A percentile compares a stretch with the other conserved stretches of the same genome.
These are phyloP conservation scores for Zelleria hepariella DNA, from an alignment of 2,888 invertebrate genomes.

Conservation along the genomic window DNA sequence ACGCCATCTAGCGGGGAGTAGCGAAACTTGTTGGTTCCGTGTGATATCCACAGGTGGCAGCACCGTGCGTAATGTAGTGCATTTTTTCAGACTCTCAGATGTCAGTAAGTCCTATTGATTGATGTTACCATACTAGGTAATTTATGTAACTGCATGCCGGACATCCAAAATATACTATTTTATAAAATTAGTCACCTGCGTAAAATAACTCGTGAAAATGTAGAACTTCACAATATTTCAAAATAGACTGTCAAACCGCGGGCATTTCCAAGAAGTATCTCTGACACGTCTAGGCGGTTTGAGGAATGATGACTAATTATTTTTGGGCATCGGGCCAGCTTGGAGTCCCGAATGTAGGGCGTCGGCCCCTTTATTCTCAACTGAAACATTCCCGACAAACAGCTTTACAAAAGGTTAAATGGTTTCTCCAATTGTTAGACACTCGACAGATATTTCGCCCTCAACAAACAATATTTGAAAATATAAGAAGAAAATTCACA, in stretches of 20 bases:
- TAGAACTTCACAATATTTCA: neutral
- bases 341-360: constrained; percentile 21
- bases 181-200: no score
- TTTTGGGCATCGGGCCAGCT: constrained; percentile 54
- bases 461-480: neutral
- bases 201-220: neutral
- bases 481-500: no score
- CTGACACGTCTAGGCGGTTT: constrained; percentile 37
- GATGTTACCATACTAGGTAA: no score
- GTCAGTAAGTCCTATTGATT: no score
- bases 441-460: no score
- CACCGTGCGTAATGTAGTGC: constrained; percentile 3
- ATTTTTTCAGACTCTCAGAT: no score
- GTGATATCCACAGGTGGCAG: constrained; percentile 37
- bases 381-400: constrained; percentile 12
- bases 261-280: constrained; percentile 35
- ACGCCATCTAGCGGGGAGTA: constrained; percentile 49
- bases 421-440: no score
- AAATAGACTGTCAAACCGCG: neutral
- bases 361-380: constrained; percentile 14
- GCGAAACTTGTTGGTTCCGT: constrained; percentile 29
- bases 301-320: constrained; percentile 56
- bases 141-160: no score
- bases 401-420: constrained; percentile 10
- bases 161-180: no score